Evolutionary conservation across 2,797 vertebrate species (phyloP), one percentile per base, ranked within the genome.

Genomic region (Tenualosa ilisha): DNA sequence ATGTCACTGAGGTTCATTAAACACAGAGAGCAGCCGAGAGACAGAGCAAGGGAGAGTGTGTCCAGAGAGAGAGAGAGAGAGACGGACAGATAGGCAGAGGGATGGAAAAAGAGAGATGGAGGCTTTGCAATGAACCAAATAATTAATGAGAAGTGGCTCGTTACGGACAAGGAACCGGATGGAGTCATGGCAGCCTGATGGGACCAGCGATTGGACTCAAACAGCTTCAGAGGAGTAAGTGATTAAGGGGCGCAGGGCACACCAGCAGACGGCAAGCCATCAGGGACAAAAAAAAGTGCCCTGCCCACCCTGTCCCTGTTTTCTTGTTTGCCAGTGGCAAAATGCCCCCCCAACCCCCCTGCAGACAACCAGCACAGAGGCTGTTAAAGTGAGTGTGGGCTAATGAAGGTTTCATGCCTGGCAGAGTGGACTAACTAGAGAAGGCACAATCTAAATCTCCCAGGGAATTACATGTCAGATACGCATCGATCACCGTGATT

Each of bases 1-100:
- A 87, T 86, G 61, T 86, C 84, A 85, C 82, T 82, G 61, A 65
- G 84, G 65, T 88, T 85, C 84, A 87, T 89, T 87, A 87, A 15
- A 43, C 68, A 40, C 31, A 40, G 31, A 72, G 1, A 1, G 11
- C 12, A 75, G 37, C 12, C 20, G 37, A 75, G 31, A 75, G 3
- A 75, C 17, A 20, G 15, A 75, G 13, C 31, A 43, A 26, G 68
- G 17, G 17, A 43, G 68, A 15, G 37, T 15, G 26, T 65, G 61
- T 24, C 24, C 61, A 68, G 13, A 68, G 11, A 8, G 12, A 68
- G 11, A 26, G 24, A 12, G 13, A 59, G 31, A 82, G 17, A 84
- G 85, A 31, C 24, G 54, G 82, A 83, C 51, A 15, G 83, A 75
- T 43, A 83, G 82, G 63, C 81, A 17, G 12, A 51, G 9, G 43